A percentile compares a stretch with the other conserved stretches of the same genome.
Conservation (phyloP, 1,140 invertebrate genomes). For the Pseudachorutes palmiensis region DNA sequence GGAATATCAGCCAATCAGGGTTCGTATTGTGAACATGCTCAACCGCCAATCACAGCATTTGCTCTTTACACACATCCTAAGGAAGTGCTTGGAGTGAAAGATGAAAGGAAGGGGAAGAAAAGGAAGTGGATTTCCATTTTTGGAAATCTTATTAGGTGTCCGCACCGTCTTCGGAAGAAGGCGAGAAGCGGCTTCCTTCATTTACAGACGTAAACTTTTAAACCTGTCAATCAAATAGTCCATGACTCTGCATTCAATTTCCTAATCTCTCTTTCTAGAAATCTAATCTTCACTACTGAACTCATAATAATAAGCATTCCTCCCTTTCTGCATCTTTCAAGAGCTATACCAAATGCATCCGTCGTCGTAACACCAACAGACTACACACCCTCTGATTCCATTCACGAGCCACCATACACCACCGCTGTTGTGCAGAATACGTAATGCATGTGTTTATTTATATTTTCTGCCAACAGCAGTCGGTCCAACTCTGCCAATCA, state of each 20-base stretch:
- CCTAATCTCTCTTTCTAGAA: background rate
- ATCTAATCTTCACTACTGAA: background rate
- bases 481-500: background rate
- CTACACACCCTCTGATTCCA: background rate
- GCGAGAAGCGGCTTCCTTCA: slow-evolving; percentile 27
- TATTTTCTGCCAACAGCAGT: background rate
- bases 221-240: background rate
- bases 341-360: background rate
- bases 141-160: slow-evolving; percentile 25
- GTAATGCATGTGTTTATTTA: background rate
- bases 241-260: background rate
- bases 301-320: background rate
- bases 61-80: background rate
- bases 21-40: background rate
- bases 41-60: background rate
- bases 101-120: slow-evolving; percentile 5
- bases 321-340: background rate
- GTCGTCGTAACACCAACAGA: background rate
- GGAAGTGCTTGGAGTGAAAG: background rate
- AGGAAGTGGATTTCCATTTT: slow-evolving; percentile 25
- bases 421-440: background rate
- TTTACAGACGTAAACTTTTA: background rate
- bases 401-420: background rate
- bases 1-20: background rate
- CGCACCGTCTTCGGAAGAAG: slow-evolving; percentile 4